Evolutionary conservation across 2,113 vertebrate species (phyloP).

Genomic region (Astur gentilis): DNA sequence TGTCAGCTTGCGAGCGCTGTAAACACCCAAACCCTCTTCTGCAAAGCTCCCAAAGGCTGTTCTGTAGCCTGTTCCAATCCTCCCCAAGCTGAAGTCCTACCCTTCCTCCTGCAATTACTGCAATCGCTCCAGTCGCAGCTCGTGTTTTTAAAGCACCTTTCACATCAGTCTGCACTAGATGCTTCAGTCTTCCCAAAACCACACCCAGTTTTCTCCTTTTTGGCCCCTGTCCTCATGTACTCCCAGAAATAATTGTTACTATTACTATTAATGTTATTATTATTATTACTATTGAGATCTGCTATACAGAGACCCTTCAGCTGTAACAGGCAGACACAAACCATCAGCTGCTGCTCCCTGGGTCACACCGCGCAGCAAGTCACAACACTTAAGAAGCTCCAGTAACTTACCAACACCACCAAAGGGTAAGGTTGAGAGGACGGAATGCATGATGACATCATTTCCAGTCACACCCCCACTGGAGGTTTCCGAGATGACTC

Average conservation of each 20-base stretch:
- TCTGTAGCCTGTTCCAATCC: neutral
- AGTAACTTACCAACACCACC: slow-evolving; percentile 46
- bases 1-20: neutral
- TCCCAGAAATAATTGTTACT: neutral
- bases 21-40: neutral
- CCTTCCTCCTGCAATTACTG: neutral
- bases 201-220: neutral
- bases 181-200: neutral
- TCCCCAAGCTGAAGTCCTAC: neutral
- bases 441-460: slow-evolving; percentile 50
- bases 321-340: neutral
- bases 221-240: neutral
- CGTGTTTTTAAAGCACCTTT: neutral
- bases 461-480: slow-evolving; percentile 55
- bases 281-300: neutral
- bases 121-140: neutral
- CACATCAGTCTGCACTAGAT: neutral
- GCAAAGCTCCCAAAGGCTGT: neutral
- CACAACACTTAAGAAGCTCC: neutral
- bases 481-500: slow-evolving; percentile 29
- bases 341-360: neutral
- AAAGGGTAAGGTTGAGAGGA: slow-evolving; percentile 39
- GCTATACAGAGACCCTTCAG: neutral
- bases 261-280: no score
- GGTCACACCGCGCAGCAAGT: neutral